Percentiles rank a stretch among this genome's conserved stretches.
These are phyloP conservation scores for Drosophila azteca DNA, from an alignment of 1,140 invertebrate genomes.

Conservation along the genomic window DNA sequence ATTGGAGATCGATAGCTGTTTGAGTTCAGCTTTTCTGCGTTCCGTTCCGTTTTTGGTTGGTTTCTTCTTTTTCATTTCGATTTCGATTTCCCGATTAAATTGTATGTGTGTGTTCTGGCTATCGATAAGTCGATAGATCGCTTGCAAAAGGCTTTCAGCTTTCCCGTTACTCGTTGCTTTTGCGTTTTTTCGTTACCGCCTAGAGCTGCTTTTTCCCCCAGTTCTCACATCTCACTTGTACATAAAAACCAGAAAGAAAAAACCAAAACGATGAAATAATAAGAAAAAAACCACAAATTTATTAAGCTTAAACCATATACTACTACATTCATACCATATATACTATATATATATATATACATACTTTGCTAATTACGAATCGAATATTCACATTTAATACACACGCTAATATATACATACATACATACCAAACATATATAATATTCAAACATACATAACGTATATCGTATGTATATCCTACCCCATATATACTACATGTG, in stretches of 20 bases:
- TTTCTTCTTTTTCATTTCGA: slow-evolving; percentile 15
- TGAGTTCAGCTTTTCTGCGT: slow-evolving; percentile 28
- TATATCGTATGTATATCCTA: neutral
- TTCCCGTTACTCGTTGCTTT: slow-evolving; percentile 16
- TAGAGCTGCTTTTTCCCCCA: slow-evolving; percentile 18
- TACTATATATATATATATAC: slow-evolving; percentile 27
- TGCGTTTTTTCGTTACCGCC: slow-evolving; percentile 21
- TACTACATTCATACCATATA: slow-evolving; percentile 22
- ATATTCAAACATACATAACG: neutral
- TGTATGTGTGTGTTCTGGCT: slow-evolving; percentile 41
- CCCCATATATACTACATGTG: no score
- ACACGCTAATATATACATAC: neutral
- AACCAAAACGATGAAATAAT: neutral
- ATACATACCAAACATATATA: no score
- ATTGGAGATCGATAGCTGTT: no score
- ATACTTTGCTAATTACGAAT: slow-evolving; percentile 10
- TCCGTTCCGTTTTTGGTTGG: slow-evolving; percentile 33
- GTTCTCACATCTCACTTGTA: slow-evolving; percentile 23
- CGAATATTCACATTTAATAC: no score
- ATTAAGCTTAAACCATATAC: slow-evolving; percentile 32
- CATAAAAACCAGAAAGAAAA: slow-evolving; percentile 24
- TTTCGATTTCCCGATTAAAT: slow-evolving; percentile 36
- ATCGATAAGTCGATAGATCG: slow-evolving; percentile 36
- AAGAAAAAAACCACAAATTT: neutral
- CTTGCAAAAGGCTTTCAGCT: slow-evolving; percentile 4